Evolutionary conservation across 2,113 vertebrate species (phyloP).

Genomic region (Glaucomys volans): DNA sequence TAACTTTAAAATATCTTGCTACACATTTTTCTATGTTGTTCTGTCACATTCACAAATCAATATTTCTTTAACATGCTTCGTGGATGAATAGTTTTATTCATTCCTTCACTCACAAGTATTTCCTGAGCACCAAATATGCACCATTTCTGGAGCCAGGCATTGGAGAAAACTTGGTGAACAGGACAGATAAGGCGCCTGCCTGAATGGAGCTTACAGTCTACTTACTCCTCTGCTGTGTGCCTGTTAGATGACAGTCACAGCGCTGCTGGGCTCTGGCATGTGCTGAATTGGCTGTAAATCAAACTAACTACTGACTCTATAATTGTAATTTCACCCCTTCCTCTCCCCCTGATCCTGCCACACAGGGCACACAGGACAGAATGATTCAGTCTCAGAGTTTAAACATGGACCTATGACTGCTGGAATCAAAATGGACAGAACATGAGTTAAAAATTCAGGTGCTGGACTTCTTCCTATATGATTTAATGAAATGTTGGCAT

Average conservation of each 20-base stretch:
- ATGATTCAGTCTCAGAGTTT: neutral
- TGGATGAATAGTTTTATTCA: neutral
- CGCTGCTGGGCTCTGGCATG: neutral
- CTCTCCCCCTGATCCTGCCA: neutral
- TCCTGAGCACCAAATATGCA: neutral
- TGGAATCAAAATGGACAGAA: neutral
- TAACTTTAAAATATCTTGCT: slow-evolving; percentile 37
- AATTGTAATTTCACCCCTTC: neutral
- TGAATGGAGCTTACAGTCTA: neutral
- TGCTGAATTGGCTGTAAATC: neutral
- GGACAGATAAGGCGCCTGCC: neutral
- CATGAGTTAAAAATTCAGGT: slow-evolving; percentile 29
- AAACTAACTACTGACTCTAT: neutral
- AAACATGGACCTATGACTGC: neutral
- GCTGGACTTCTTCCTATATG: neutral
- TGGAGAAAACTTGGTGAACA: neutral
- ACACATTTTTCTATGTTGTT: neutral
- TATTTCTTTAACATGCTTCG: neutral
- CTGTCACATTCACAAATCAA: neutral
- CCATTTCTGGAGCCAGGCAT: neutral
- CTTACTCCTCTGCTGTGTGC: neutral
- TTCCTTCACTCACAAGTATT: slow-evolving; percentile 26
- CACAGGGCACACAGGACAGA: neutral
- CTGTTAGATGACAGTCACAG: neutral
- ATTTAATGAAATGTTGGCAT: neutral